Evolutionary conservation across 2,888 invertebrate genomes (phyloP).

Genomic region (Lycocerus yunnanus): DNA sequence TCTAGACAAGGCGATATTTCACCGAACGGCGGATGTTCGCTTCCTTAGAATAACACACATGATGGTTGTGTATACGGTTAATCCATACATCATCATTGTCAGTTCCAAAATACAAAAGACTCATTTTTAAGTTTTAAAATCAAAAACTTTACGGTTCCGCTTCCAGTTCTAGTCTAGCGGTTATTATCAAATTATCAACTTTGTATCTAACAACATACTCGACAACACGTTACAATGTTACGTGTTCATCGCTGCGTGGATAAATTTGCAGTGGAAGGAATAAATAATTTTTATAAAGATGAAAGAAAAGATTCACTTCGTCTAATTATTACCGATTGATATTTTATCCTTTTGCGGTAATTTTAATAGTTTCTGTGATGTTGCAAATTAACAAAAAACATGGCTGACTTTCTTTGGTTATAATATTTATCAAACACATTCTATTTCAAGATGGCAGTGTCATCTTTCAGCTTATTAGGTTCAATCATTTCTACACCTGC

Average conservation of each 20-base stretch:
- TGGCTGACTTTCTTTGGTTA: neutral
- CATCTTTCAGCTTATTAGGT: neutral
- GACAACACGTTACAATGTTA: too few species aligned
- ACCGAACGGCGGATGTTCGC: slow-evolving; percentile 55
- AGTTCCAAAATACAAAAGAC: slow-evolving; percentile 32
- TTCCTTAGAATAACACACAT: slow-evolving; percentile 56
- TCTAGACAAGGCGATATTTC: slow-evolving; percentile 55
- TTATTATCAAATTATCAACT: neutral
- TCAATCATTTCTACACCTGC: neutral
- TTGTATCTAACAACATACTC: too few species aligned
- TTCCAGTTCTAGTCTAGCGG: neutral
- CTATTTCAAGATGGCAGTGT: neutral
- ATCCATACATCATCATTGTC: slow-evolving; percentile 52
- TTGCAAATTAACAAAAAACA: neutral
- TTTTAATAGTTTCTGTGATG: neutral
- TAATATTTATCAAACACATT: neutral
- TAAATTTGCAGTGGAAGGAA: too few species aligned
- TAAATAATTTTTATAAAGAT: too few species aligned
- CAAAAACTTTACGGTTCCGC: neutral
- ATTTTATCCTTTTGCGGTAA: neutral
- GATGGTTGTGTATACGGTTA: slow-evolving; percentile 49
- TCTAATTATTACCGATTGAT: too few species aligned
- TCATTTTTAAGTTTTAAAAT: neutral
- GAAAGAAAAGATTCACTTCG: neutral
- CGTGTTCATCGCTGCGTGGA: too few species aligned